Evolutionary conservation across 2,113 vertebrate genomes (phyloP), one percentile per base, ranked within the genome.

Genomic region (Bujurquina vittata): DNA sequence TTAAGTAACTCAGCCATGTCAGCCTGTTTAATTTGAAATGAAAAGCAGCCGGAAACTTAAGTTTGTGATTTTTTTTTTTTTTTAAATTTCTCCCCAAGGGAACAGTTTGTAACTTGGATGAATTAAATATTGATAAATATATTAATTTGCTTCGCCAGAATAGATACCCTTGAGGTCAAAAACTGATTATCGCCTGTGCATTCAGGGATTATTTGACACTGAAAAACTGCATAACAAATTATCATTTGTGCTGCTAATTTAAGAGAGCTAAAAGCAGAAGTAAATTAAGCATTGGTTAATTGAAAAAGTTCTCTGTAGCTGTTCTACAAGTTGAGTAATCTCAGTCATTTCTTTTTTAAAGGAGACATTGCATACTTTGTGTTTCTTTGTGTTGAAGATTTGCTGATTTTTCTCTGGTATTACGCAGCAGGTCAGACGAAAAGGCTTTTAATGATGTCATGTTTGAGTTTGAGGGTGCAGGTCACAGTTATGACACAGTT

Each of bases 81-180:
- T 26, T 26, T n/a, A n/a, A n/a, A 26, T 26, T 26, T 26, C 26
- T 26, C 26, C 23, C 40, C 3, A 49, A 69, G 65, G 23, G 43
- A 69, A 69, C 43, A 69, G 43, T 63, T 22, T 63, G 61, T 12
- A n/a, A 18, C 63, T 69, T 69, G 9, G 10, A 29, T 10, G 65
- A 69, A 69, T 69, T 69, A 49, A 69, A 69, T 49, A 69, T 69
- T 69, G 10, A 29, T 69, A 29, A 49, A 10, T 69, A 69, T 49
- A 69, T 69, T 69, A 69, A 49, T 20, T 23, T 49, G 65, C 43
- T 29, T 69, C 23, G 49, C 65, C 15, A 29, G 65, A 69, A 69
- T 69, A 69, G 65, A 69, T 2, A 49, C 23, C 65, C 43, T 69
- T 7, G 43, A 69, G 65, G 65, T 69, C 23, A 49, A 69, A 69